Evolutionary conservation across 2,888 invertebrate genomes (phyloP), one percentile per base, ranked within the genome.

Genomic region (Himalopsyche japonica): DNA sequence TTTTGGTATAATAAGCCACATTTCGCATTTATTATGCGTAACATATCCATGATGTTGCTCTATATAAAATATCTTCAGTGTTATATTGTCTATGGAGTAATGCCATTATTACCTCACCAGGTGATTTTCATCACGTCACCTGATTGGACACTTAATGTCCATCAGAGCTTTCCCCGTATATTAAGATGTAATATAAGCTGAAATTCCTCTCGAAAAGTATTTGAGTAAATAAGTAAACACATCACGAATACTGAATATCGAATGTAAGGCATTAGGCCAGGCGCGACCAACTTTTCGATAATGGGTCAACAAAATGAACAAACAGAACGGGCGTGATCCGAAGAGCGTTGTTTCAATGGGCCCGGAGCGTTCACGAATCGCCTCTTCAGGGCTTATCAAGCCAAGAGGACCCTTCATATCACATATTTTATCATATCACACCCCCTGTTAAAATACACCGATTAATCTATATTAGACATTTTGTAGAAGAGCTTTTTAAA

Each of bases 301-400:
- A 81, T 81, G 76, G 81, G 81, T 76, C 81, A 81, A 32, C 81
- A 47, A 81, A 27, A 49, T 24, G 80, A 79, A 43, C 79, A 79
- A 79, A 79, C 43, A 79, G 43, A 43, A 24, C 37, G 4, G 37
- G 20, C 37, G 77, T 76, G 32, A 37, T 34, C 37, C 27, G 24
- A 34, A 76, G 77, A 76, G 77, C 57, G 57, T 57, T 20, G 8
- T 57, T 57, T 15, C 43, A 24, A 57, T n/a, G 57, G 15, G 57
- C 57, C 57, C 57, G 20, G 57, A 24, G 20, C 57, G 57, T 24
- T 20, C 57, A 57, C 57, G 57, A 57, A 57, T 57, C 57, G 57
- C 20, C 20, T 57, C 57, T 57, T 6, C 57, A 57, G 57, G 57
- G 57, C 20, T 57, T 3, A 20, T 24, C 57, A 57, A 57, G 20